Evolutionary conservation across 2,888 invertebrate species (phyloP).

Genomic region (Argyresthia goedartella): DNA sequence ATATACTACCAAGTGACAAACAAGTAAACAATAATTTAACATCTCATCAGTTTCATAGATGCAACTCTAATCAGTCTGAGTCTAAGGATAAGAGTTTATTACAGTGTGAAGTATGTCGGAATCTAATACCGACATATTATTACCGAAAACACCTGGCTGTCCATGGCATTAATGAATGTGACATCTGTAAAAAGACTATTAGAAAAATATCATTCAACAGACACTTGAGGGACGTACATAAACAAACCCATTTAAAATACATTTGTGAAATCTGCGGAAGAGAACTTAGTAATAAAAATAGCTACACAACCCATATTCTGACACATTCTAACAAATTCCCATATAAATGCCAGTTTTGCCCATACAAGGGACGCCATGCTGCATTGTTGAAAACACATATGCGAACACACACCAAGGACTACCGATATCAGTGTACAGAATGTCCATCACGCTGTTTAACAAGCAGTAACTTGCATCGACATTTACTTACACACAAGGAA

Average conservation of each 20-base stretch:
- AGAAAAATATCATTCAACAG: neutral
- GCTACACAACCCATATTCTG: constrained; percentile 35
- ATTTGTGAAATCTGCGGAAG: constrained; percentile 45
- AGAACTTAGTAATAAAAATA: constrained; percentile 34
- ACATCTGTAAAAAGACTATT: neutral
- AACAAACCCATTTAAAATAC: constrained; percentile 13
- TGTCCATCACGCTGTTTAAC: constrained; percentile 38
- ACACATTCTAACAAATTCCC: constrained; percentile 36
- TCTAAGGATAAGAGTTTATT: too few species aligned
- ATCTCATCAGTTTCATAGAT: too few species aligned
- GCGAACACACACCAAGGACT: constrained; percentile 37
- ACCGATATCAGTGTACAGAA: constrained; percentile 42
- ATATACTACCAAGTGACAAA: neutral
- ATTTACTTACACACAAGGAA: constrained; percentile 35
- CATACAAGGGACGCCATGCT: constrained; percentile 32
- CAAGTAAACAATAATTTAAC: too few species aligned
- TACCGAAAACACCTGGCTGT: constrained; percentile 19
- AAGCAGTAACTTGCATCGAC: constrained; percentile 41
- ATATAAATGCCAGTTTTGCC: constrained; percentile 37
- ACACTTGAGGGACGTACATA: neutral
- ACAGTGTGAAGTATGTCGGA: neutral
- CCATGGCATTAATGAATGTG: constrained; percentile 12
- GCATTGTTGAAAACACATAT: constrained; percentile 37
- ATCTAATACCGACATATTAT: constrained; percentile 8
- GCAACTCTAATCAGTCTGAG: too few species aligned